Conservation (phyloP, 2,113 vertebrate genomes). For the Pygoscelis antarcticus region DNA sequence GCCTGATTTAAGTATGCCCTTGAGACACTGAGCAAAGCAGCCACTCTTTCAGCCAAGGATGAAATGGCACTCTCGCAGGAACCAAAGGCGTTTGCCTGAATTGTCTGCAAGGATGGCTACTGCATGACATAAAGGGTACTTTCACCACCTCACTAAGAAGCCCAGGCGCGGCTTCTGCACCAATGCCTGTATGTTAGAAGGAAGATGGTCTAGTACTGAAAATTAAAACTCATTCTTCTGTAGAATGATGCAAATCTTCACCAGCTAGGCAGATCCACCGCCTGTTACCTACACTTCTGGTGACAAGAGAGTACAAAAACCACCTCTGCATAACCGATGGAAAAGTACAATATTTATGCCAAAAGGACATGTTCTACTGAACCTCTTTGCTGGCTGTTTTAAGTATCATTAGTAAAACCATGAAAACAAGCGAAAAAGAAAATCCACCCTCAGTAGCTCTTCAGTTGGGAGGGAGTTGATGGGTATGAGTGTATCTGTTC, state of each 20-base stretch:
- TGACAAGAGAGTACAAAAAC: not conserved
- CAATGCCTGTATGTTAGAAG: not conserved
- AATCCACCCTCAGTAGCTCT: not conserved
- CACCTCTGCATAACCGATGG: not conserved
- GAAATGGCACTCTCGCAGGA: not conserved
- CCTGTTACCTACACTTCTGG: not conserved
- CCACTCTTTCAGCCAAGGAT: not conserved
- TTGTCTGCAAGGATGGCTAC: not conserved
- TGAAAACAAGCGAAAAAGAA: not conserved
- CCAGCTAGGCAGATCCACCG: not conserved
- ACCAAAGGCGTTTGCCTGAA: not conserved
- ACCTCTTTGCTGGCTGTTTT: not conserved
- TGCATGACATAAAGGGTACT: not conserved
- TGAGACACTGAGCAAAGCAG: conserved; percentile 21
- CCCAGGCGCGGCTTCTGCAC: not conserved
- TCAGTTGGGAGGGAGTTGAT: not conserved
- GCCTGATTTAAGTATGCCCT: conserved; percentile 26
- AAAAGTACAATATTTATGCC: not conserved
- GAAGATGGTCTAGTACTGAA: not conserved
- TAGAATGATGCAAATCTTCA: not conserved
- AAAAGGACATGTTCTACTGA: not conserved
- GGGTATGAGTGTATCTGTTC: not conserved
- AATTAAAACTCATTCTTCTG: not conserved
- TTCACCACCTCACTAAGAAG: not conserved
- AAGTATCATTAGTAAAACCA: not conserved